These are phyloP conservation scores for Thalassophryne amazonica DNA, from an alignment of 2,797 vertebrate species.

Conservation along the genomic window DNA sequence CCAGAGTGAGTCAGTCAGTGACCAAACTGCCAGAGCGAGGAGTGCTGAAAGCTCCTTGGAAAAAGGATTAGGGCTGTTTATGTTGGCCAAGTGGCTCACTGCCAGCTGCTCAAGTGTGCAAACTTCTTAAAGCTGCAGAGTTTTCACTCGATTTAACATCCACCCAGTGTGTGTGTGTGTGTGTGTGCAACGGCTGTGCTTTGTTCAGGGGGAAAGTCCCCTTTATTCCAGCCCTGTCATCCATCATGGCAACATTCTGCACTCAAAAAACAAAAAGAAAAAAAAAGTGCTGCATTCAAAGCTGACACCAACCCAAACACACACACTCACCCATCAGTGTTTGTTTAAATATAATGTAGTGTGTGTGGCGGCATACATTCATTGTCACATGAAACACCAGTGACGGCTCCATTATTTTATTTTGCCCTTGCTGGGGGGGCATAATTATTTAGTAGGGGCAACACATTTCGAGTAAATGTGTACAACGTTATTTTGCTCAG, in stretches of 20 bases:
- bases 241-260: constrained; percentile 6
- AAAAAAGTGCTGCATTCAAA: constrained; percentile 21
- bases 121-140: constrained; percentile 78
- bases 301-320: neutral
- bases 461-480: no score
- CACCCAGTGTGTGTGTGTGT: constrained; percentile 43
- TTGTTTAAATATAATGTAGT: neutral
- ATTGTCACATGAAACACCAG: neutral
- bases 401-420: no score
- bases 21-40: constrained; percentile 70
- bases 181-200: constrained; percentile 51
- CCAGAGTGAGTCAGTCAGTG: constrained; percentile 52
- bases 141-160: constrained; percentile 61
- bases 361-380: neutral
- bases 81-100: constrained; percentile 75
- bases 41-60: constrained; percentile 82
- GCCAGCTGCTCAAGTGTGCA: constrained; percentile 77
- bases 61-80: constrained; percentile 82
- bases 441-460: no score
- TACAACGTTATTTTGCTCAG: no score
- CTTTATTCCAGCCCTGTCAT: constrained; percentile 11
- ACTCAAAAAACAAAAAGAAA: neutral
- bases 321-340: neutral
- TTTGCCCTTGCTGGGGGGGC: no score
- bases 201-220: constrained; percentile 52